Base-by-base conservation (phyloP, 2,888 invertebrate genomes). In the Odontocolon sp. region DNA sequence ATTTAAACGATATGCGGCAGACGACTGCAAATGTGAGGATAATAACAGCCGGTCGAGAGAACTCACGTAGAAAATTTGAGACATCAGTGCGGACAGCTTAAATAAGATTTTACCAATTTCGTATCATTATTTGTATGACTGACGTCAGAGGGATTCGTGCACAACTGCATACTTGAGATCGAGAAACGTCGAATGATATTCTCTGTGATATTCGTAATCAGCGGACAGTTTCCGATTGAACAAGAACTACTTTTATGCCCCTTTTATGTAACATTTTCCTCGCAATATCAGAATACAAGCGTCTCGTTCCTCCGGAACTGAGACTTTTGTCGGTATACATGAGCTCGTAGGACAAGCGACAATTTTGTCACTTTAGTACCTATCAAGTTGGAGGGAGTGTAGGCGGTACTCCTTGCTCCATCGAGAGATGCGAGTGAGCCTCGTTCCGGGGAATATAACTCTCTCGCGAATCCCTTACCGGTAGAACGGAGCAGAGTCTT, bases 281-380 rank as follows among this genome's bases (percentile, higher is more conserved):
- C n/a, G n/a, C n/a, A n/a, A n/a, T n/a, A n/a, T n/a, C n/a, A n/a
- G n/a, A n/a, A n/a, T n/a, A n/a, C n/a, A n/a, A n/a, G n/a, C n/a
- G n/a, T n/a, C n/a, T n/a, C n/a, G n/a, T n/a, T n/a, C n/a, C n/a
- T n/a, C n/a, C n/a, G n/a, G n/a, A n/a, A n/a, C n/a, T n/a, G n/a
- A n/a, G n/a, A n/a, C n/a, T n/a, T n/a, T n/a, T n/a, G n/a, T n/a
- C n/a, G n/a, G n/a, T n/a, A n/a, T n/a, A n/a, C n/a, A n/a, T n/a
- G 36, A 38, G 8, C 38, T 28, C 68, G 31, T 40, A 33, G 31
- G 63, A 74, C 68, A 74, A 68, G 56, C 63, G 63, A 74, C 68
- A 68, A 74, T 74, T 69, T 74, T 57, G 63, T 74, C 68, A 68
- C 74, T 69, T 68, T 63, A 69, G 68, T 68, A 63, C 33, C 68